phyloP scores from a whole-genome alignment of 2,113 vertebrate species.

The Anolis sagrei region DNA sequence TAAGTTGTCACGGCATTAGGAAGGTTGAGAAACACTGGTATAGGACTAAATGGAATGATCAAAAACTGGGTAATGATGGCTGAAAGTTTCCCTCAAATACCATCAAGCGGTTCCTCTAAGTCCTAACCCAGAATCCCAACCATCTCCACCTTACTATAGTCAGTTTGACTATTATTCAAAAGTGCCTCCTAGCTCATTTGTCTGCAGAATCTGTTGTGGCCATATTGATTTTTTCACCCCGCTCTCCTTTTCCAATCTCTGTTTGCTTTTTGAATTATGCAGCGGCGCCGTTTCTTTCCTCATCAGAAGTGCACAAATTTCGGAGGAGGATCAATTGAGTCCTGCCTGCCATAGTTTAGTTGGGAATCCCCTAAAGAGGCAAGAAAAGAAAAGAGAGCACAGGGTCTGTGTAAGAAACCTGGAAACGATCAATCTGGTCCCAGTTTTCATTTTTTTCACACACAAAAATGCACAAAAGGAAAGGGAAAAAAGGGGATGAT shows the following conservation, averaged over 20 bases:
- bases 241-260: conserved; percentile 39
- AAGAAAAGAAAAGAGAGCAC: conserved; percentile 62
- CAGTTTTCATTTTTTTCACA: not conserved
- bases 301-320: conserved; percentile 53
- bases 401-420: conserved; percentile 31
- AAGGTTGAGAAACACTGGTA: no score
- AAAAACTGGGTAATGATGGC: not conserved
- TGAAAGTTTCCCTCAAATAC: not conserved
- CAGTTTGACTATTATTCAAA: conserved; percentile 29
- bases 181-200: conserved; percentile 55
- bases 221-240: conserved; percentile 64
- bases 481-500: conserved; percentile 43
- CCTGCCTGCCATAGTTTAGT: conserved; percentile 72
- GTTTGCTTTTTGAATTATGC: conserved; percentile 76
- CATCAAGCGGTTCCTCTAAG: rapidly evolving
- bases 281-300: conserved; percentile 69
- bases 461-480: not conserved
- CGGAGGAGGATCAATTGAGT: conserved; percentile 73
- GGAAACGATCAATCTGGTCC: conserved; percentile 65
- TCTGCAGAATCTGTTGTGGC: conserved; percentile 72
- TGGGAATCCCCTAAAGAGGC: conserved; percentile 74
- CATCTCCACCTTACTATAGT: conserved; percentile 16
- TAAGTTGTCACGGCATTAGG: no score
- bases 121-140: not conserved
- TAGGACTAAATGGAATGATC: no score